Evolutionary conservation across 1,140 invertebrate species (phyloP).

Genomic region (Archegozetes longisetosus): DNA sequence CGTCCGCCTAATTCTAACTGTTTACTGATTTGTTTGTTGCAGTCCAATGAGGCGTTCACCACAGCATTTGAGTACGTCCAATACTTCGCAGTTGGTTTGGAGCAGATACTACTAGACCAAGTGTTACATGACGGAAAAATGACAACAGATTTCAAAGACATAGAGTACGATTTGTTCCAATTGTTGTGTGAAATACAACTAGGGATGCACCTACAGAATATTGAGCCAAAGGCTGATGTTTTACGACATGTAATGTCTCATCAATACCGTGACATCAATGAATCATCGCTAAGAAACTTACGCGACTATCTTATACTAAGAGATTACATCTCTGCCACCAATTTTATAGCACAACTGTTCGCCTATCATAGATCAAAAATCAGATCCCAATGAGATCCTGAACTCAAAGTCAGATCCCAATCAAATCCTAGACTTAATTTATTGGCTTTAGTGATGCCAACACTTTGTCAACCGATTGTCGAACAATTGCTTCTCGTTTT

Average conservation of each 20-base stretch:
- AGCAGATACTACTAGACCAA: slow-evolving; percentile 47
- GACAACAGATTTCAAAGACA: slow-evolving; percentile 36
- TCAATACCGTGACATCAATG: slow-evolving; percentile 31
- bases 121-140: slow-evolving; percentile 34
- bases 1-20: no score
- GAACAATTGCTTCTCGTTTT: no score
- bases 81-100: slow-evolving; percentile 44
- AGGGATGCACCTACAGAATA: slow-evolving; percentile 37
- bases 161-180: slow-evolving; percentile 40
- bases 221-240: slow-evolving; percentile 34
- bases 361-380: slow-evolving; percentile 21
- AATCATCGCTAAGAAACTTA: slow-evolving; percentile 33
- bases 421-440: not conserved
- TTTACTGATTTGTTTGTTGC: no score
- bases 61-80: slow-evolving; percentile 43
- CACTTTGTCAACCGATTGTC: slow-evolving; percentile 1
- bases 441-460: not conserved
- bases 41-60: slow-evolving; percentile 28
- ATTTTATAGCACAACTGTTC: slow-evolving; percentile 41
- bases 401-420: not conserved
- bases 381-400: not conserved
- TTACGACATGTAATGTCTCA: slow-evolving; percentile 34
- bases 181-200: slow-evolving; percentile 41
- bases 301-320: slow-evolving; percentile 47
- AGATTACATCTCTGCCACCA: slow-evolving; percentile 45